Conservation (phyloP, 2,888 invertebrate genomes). For the Drosophila picticornis region DNA sequence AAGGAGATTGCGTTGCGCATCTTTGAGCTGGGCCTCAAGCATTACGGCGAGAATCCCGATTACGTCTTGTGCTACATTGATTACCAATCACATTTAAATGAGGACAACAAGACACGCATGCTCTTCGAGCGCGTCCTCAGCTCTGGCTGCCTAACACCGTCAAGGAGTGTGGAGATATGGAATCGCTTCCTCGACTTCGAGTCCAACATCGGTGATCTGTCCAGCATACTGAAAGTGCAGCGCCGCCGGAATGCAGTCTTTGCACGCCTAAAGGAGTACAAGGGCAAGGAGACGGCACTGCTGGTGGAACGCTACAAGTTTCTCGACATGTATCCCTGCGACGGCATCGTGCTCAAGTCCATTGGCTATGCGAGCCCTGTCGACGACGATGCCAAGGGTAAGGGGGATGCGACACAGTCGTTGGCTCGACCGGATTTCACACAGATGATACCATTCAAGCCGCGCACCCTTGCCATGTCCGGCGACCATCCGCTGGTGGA, state of each 20-base stretch:
- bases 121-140: slow-evolving; percentile 98
- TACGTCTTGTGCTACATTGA: slow-evolving; percentile 98
- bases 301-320: slow-evolving; percentile 98
- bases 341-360: slow-evolving; percentile 94
- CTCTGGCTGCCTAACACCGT: slow-evolving; percentile 94
- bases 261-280: slow-evolving; percentile 97
- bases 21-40: slow-evolving; percentile 98
- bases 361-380: slow-evolving; percentile 89
- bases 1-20: slow-evolving; percentile 98
- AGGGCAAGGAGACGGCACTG: slow-evolving; percentile 98
- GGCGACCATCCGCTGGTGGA: slow-evolving; percentile 92
- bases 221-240: slow-evolving; percentile 99
- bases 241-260: slow-evolving; percentile 95
- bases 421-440: slow-evolving; percentile 92
- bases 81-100: slow-evolving; percentile 98
- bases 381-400: slow-evolving; percentile 58
- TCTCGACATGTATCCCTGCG: slow-evolving; percentile 97
- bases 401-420: slow-evolving; percentile 73
- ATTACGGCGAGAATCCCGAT: slow-evolving; percentile 97
- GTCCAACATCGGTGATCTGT: slow-evolving; percentile 98
- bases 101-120: slow-evolving; percentile 99
- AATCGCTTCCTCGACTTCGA: slow-evolving; percentile 99
- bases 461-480: slow-evolving; percentile 92
- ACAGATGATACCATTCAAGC: slow-evolving; percentile 99
- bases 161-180: slow-evolving; percentile 99